phyloP scores from a whole-genome alignment of 2,797 vertebrate species.

The Odontamblyopus rebecca region DNA sequence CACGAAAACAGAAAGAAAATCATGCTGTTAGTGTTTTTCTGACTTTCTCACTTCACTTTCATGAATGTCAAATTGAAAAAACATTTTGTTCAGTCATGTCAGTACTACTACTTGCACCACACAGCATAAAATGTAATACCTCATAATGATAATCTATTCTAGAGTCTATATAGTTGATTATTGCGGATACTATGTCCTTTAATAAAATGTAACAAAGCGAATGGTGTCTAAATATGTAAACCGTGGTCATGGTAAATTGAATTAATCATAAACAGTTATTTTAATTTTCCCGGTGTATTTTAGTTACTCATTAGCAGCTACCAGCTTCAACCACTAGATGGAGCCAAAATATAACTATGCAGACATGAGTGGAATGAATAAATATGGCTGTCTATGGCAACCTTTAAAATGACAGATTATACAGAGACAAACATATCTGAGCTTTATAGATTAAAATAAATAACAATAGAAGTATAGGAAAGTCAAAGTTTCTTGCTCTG shows the following conservation, averaged over 20 bases:
- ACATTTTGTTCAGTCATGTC: no score
- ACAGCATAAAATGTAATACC: background rate
- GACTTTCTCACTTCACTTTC: background rate
- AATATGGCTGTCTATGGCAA: conserved; percentile 26
- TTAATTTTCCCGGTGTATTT: background rate
- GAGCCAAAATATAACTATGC: conserved; percentile 38
- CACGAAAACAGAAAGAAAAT: conserved; percentile 8
- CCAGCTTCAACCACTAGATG: conserved; percentile 70
- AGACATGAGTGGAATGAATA: conserved; percentile 33
- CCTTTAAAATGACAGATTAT: conserved; percentile 1
- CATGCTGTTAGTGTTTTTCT: background rate
- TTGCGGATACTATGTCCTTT: no score
- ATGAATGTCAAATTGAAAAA: background rate
- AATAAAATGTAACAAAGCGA: no score
- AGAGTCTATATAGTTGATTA: no score
- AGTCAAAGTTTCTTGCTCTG: conserved; percentile 2
- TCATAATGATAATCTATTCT: background rate
- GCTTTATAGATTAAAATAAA: background rate
- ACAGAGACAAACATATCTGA: conserved; percentile 2
- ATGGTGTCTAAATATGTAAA: no score
- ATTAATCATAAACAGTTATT: background rate
- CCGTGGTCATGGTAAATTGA: no score
- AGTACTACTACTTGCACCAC: background rate
- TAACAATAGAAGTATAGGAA: conserved; percentile 1
- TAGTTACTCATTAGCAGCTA: conserved; percentile 2